Percentiles rank a stretch among this genome's conserved stretches.
Conservation (phyloP, 1,140 invertebrate genomes). For the Cyphomyrmex costatus region DNA sequence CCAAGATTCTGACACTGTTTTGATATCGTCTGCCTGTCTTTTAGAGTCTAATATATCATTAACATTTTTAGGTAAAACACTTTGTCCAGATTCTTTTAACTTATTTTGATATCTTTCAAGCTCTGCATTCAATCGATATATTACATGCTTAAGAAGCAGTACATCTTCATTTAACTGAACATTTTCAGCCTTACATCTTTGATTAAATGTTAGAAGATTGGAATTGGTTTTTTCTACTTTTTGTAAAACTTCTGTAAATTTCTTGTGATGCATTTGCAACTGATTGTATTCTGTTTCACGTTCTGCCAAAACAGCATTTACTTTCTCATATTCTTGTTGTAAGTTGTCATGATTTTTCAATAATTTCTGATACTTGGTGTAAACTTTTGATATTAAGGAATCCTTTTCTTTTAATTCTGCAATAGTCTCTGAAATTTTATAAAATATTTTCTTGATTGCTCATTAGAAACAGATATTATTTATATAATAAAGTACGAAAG, state of each 20-base stretch:
- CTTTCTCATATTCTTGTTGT: slow-evolving; percentile 70
- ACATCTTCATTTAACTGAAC: slow-evolving; percentile 88
- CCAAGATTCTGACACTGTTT: slow-evolving; percentile 83
- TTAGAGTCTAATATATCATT: slow-evolving; percentile 62
- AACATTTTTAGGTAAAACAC: slow-evolving; percentile 40
- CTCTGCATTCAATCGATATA: slow-evolving; percentile 90
- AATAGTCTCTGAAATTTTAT: slow-evolving; percentile 22
- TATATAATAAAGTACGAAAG: background rate
- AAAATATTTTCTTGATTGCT: background rate
- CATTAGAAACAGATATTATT: background rate
- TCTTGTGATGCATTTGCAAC: slow-evolving; percentile 76
- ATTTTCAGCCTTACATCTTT: slow-evolving; percentile 85
- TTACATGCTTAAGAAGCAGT: slow-evolving; percentile 89
- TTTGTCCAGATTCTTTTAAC: slow-evolving; percentile 82
- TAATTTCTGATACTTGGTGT: slow-evolving; percentile 80
- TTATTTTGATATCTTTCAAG: slow-evolving; percentile 90
- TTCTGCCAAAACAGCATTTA: slow-evolving; percentile 71
- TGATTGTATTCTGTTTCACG: slow-evolving; percentile 77
- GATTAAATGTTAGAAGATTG: slow-evolving; percentile 73
- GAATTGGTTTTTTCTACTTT: slow-evolving; percentile 78
- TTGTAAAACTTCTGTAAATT: slow-evolving; percentile 68
- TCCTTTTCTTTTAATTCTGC: slow-evolving; percentile 71
- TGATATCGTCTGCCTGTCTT: slow-evolving; percentile 68
- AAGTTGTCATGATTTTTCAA: slow-evolving; percentile 75
- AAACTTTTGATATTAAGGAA: slow-evolving; percentile 73